Evolutionary conservation across 2,113 vertebrate genomes (phyloP), one percentile per base, ranked within the genome.

Genomic region (Fulica atra): DNA sequence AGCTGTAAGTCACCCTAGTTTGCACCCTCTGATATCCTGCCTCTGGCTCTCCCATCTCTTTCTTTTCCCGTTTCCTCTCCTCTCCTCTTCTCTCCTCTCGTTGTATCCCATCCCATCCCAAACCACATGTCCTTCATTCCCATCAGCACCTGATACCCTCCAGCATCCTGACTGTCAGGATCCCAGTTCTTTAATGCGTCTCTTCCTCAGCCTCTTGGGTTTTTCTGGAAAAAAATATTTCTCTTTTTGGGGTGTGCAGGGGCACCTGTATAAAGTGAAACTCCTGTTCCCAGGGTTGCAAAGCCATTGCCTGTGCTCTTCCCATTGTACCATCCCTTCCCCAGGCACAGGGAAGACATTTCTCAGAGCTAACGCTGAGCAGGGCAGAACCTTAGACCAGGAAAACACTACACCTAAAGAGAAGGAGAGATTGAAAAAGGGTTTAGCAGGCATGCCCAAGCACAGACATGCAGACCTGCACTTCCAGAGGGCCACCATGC

Each of bases 401-500:
- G 15, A 89, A 71, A 89, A 59, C 17, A 26, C 19, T n/a, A 24
- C 57, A 54, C 8, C 21, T 29, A 28, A 16, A 68, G 51, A 60
- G 48, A 11, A 56, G 46, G 38, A 85, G 48, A 88, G 79, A 33
- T 10, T 40, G 64, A 73, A 87, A 80, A 5, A 0, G 2, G 3
- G 7, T 83, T 83, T 71, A 81, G 69, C 44, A 54, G 53, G 28
- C 26, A 17, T 54, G 28, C 31, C 66, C 48, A 31, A 7, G 31
- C 13, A 19, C 4, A 25, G 17, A 4, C 14, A 35, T 3, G 3
- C 14, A 92, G 35, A 14, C 42, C 8, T 2, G 13, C 7, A 7
- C 14, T 61, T 74, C 71, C 54, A 50, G 57, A 7, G 9, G 10
- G 35, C 36, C 46, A 23, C n/a, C 0, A 0, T 11, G 33, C 26